Evolutionary conservation across 2,113 vertebrate species (phyloP), one percentile per base, ranked within the genome.

Genomic region (Caranx ignobilis): DNA sequence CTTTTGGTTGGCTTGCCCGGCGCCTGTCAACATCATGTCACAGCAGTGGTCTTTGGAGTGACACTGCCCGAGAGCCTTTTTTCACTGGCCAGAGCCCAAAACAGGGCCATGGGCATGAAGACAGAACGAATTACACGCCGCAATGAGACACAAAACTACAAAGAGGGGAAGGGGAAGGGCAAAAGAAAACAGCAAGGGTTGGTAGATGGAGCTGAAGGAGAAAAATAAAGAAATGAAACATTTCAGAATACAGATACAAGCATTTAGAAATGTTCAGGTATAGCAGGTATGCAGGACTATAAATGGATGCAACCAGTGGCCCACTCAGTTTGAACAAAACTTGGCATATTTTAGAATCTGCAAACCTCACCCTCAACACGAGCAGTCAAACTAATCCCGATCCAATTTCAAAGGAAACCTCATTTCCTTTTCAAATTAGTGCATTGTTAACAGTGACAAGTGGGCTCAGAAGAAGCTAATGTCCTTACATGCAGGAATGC

Each of bases 11-110:
- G 77, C 89, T 91, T 57, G 41, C 79, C 78, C 39, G 71, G 78
- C 39, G 82, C 87, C 86, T 91, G 87, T 93, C 89, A 91, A 87
- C 90, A 88, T 87, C 74, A 87, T 88, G 88, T 92, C 87, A 87
- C 83, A 82, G 86, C 79, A 70, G 67, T 71, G 32, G 84, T 64
- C 74, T 84, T 86, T 69, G 57, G 67, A 83, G 86, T 85, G 89
- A 93, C 90, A 92, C 70, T 10, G 79, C 81, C 87, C 81, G 68
- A 82, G 85, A 91, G 85, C 73, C 68, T 48, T 78, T 85, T 75
- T 67, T 50, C 71, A 87, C 79, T 90, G 84, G 85, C 68, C 50
- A 37, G 34, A 21, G 77, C 82, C 81, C 84, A 91, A 78, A 85
- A 64, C 45, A 75, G 59, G 65, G 67, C 75, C 45, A 18, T 18